phyloP scores from a whole-genome alignment of 2,113 vertebrate species.

The Syrmaticus mikado region DNA sequence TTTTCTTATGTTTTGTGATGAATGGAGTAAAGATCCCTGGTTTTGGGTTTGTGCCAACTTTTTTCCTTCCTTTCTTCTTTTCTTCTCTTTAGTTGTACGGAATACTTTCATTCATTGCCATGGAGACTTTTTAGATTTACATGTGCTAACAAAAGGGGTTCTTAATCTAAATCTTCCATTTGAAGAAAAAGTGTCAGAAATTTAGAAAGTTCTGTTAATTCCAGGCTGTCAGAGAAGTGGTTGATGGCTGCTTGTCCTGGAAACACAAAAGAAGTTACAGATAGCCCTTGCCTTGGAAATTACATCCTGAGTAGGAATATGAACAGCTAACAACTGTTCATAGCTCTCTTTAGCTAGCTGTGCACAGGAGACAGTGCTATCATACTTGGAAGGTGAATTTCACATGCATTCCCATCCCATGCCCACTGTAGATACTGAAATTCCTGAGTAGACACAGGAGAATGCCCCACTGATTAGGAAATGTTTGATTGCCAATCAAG shows the following conservation, averaged over 20 bases:
- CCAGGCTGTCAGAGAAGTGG: background rate
- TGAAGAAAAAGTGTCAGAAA: background rate
- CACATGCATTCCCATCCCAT: background rate
- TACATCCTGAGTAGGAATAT: background rate
- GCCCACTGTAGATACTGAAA: background rate
- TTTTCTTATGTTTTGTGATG: background rate
- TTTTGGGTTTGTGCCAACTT: background rate
- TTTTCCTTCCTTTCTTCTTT: background rate
- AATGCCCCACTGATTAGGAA: background rate
- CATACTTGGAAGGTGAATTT: background rate
- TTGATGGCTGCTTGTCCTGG: background rate
- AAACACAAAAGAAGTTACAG: background rate
- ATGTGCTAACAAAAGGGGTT: background rate
- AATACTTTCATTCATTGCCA: background rate
- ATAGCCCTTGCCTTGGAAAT: background rate
- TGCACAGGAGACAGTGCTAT: background rate
- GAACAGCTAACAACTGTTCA: background rate
- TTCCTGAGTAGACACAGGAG: background rate
- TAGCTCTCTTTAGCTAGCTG: background rate
- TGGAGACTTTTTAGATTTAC: background rate
- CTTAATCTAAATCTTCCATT: background rate
- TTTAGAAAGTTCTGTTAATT: background rate
- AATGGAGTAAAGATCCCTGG: background rate
- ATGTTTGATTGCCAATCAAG: background rate
- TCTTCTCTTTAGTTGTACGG: background rate